phyloP scores from a whole-genome alignment of 2,113 vertebrate species.

The Halichoeres trimaculatus region DNA sequence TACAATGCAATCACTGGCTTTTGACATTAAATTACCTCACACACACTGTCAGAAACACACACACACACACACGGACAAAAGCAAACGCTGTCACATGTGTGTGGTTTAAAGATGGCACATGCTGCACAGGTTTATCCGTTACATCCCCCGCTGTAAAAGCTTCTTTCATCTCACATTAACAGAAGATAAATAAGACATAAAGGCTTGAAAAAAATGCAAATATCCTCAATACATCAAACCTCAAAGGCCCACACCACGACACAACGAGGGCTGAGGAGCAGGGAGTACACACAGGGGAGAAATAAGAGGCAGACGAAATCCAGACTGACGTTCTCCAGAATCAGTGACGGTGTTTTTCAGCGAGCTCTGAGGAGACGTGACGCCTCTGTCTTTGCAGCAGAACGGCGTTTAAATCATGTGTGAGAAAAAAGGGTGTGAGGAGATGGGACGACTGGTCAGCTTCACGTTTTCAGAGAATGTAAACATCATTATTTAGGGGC shows the following conservation, averaged over 20 bases:
- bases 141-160: background rate
- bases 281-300: background rate
- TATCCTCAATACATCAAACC: constrained; percentile 14
- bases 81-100: constrained; percentile 15
- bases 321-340: background rate
- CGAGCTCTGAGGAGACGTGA: constrained; percentile 3
- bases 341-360: background rate
- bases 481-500: constrained; percentile 43
- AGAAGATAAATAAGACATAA: constrained; percentile 7
- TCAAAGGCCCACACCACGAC: constrained; percentile 1
- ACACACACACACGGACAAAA: constrained; percentile 16
- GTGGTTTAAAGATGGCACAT: constrained; percentile 16
- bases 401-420: background rate
- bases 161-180: constrained; percentile 3
- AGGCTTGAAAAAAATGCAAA: background rate
- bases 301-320: constrained; percentile 10
- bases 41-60: constrained; percentile 27
- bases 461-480: constrained; percentile 33
- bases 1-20: constrained; percentile 28
- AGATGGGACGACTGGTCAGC: constrained; percentile 13
- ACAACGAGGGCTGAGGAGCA: background rate
- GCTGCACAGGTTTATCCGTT: constrained; percentile 6
- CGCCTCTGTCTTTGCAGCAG: constrained; percentile 6
- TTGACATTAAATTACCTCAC: constrained; percentile 2
- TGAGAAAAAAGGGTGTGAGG: background rate